Percentiles rank a stretch among this genome's conserved stretches.
These are phyloP conservation scores for Sciurus vulgaris DNA, from an alignment of 2,797 vertebrate species.

Conservation along the genomic window DNA sequence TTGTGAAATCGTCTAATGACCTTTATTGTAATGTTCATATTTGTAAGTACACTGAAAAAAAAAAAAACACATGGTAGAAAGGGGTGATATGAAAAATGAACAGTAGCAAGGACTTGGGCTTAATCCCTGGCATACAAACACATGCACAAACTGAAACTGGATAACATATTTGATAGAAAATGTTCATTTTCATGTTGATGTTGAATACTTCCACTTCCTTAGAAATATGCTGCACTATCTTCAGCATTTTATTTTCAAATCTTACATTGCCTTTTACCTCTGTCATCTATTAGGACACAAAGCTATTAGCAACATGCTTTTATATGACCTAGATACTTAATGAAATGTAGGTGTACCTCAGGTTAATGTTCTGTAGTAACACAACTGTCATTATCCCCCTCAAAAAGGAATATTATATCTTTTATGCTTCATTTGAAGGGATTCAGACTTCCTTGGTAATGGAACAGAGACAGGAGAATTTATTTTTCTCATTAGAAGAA, in stretches of 20 bases:
- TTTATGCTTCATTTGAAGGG: slow-evolving; percentile 52
- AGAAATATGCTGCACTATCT: neutral
- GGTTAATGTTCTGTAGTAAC: slow-evolving; percentile 53
- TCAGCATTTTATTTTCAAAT: slow-evolving; percentile 15
- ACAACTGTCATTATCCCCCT: neutral
- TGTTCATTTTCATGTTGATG: neutral
- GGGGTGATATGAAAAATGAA: neutral
- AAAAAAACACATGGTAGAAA: neutral
- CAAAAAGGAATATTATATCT: neutral
- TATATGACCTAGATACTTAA: slow-evolving; percentile 44
- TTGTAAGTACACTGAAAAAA: neutral
- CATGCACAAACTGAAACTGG: neutral
- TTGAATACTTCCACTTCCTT: neutral
- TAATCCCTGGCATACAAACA: neutral
- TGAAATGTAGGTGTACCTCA: slow-evolving; percentile 36
- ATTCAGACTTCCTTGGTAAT: slow-evolving; percentile 14
- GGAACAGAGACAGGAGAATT: slow-evolving; percentile 26
- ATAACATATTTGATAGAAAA: slow-evolving; percentile 6
- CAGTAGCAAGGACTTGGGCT: neutral
- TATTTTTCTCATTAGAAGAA: slow-evolving; percentile 11
- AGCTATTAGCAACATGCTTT: slow-evolving; percentile 29
- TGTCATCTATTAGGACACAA: neutral
- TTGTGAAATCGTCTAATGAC: neutral
- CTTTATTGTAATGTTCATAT: neutral
- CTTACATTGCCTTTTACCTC: neutral